phyloP scores from a whole-genome alignment of 2,113 vertebrate genomes.

The Dasypus novemcinctus region DNA sequence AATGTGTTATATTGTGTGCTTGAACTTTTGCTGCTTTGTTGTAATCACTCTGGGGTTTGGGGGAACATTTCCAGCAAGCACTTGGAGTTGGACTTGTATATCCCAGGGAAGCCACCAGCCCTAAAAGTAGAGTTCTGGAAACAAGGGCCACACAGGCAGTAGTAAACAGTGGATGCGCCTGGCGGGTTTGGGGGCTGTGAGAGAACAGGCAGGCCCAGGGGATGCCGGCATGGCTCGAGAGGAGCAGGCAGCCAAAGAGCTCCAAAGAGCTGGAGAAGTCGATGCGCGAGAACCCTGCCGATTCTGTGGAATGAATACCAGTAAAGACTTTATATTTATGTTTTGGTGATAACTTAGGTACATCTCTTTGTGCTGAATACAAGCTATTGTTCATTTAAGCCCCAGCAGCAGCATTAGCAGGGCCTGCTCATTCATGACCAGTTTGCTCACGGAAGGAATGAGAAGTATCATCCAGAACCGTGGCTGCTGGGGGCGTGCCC shows the following conservation, averaged over 20 bases:
- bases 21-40: neutral
- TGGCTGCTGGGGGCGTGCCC: neutral
- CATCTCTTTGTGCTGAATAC: neutral
- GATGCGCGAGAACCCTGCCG: no score
- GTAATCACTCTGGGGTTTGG: neutral
- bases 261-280: neutral
- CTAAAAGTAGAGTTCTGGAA: neutral
- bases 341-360: neutral
- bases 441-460: neutral
- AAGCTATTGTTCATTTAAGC: neutral
- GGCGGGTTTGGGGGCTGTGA: no score
- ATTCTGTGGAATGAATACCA: neutral
- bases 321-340: neutral
- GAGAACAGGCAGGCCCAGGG: neutral
- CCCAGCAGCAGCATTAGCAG: neutral
- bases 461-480: neutral
- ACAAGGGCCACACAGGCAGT: neutral
- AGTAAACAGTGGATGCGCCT: neutral
- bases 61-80: neutral
- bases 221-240: neutral
- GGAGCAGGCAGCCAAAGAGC: neutral
- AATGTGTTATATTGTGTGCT: neutral
- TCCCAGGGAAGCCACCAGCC: rapidly evolving
- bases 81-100: no score
- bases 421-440: neutral